Percentiles rank a stretch among this genome's conserved stretches.
Conservation (phyloP, 2,888 invertebrate species). For the Koerneria pararmatus region DNA sequence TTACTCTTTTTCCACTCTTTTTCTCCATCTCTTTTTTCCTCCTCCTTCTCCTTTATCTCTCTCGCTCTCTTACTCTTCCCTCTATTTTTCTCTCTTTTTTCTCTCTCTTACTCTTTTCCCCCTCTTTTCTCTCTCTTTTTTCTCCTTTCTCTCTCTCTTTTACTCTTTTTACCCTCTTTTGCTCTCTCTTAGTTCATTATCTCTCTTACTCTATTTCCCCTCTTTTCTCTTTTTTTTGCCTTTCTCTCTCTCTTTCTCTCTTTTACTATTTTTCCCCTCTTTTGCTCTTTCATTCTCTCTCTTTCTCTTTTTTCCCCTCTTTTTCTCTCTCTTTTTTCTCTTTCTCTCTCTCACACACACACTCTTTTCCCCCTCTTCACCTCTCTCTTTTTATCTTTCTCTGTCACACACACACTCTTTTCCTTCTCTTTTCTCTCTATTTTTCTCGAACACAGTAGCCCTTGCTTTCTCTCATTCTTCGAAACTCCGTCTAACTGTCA, state of each 20-base stretch:
- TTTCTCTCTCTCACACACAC: constrained; percentile 18
- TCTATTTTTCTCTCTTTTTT: not conserved
- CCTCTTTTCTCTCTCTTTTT: not conserved
- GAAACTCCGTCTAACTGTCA: no score
- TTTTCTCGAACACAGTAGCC: constrained; percentile 4
- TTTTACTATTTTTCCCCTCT: constrained; percentile 15
- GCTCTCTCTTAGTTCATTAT: not conserved
- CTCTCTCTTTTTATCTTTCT: constrained; percentile 50
- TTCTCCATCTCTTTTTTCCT: constrained; percentile 8
- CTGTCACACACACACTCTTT: constrained; percentile 54
- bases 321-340: constrained; percentile 23
- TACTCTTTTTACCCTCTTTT: no score
- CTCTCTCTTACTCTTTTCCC: not conserved
- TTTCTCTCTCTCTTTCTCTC: constrained; percentile 24
- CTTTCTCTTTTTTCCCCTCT: constrained; percentile 13
- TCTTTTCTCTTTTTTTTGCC: constrained; percentile 16
- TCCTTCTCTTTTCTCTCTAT: not conserved
- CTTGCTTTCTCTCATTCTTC: not conserved
- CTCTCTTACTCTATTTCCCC: not conserved
- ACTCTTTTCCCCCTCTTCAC: constrained; percentile 15
- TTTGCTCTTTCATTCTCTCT: constrained; percentile 41
- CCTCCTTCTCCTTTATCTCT: constrained; percentile 13
- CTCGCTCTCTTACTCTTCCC: not conserved
- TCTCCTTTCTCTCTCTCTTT: no score
- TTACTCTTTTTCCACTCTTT: constrained; percentile 24